Base-by-base conservation (phyloP, 2,888 invertebrate species). In the Eurytoma adleriae region DNA sequence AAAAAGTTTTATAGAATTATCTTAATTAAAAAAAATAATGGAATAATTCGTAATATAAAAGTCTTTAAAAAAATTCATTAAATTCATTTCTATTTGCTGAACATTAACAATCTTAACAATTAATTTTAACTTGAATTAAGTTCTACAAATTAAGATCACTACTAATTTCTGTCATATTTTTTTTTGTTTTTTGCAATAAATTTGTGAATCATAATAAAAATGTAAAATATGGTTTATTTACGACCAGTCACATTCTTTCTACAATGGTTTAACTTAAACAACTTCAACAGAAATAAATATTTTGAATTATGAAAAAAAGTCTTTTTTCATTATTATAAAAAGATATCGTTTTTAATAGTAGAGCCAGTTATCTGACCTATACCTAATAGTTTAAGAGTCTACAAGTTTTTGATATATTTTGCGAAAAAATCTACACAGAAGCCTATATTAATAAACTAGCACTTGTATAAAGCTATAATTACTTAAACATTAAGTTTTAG, bases 201-300 rank as follows among this genome's bases (percentile, higher is more conserved):
- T 30, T 40, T 40, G 16, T 16, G 10, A 30, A 0, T 30, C n/a
- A 10, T 27, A 18, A 18, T 71, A 86, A 87, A 89, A 89, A 89
- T 89, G 89, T 89, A 89, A 89, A 89, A 89, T 89, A 88, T 85
- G 40, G 85, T 88, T 88, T 89, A 86, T 88, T 88, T 87, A 85
- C 86, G 86, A 87, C 86, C 87, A 86, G 86, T 86, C 86, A 84
- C 86, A 82, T 86, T 68, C 84, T 82, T 81, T 86, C 87, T 88
- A 88, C 88, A 89, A 85, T 85, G 84, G 85, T 85, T 85, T 83
- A 66, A 73, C 52, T 64, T 64, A 62, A 73, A 27, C 56, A 62
- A 73, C 14, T 61, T 20, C 48, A 18, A 61, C 4, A 71, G 50
- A 61, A 40, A 71, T 61, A 61, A 57, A 71, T 71, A 71, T 50